Base-by-base conservation (phyloP, 2,113 vertebrate species). In the Thryonomys swinderianus region DNA sequence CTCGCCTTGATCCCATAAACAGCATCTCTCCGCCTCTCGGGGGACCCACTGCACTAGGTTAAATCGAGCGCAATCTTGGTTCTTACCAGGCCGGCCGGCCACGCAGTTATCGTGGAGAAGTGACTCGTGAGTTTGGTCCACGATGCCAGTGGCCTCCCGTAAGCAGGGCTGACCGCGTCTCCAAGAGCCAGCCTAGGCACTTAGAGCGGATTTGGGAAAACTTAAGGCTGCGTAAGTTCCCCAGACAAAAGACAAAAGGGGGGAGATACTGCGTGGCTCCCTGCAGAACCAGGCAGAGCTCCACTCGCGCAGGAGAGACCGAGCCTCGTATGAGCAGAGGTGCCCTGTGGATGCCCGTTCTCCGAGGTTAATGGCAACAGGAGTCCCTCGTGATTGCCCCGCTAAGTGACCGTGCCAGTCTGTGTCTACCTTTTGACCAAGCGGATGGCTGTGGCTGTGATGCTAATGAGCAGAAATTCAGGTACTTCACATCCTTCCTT, bases 51-150 rank as follows among this genome's bases (percentile, higher is more conserved):
- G 94, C 92, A 95, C 94, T 96, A 94, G 95, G 98, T 98, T 97
- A 98, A 98, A 98, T 98, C 97, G 98, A 98, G 97, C 97, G 96
- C 96, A 97, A 97, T 94, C 97, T 96, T 95, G 96, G 95, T 89
- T 97, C 96, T 98, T 98, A 98, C 98, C 96, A 91, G 96, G 83
- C 74, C 95, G 87, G 85, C 98, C 96, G 95, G 96, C 97, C 91
- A 1, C 25, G 97, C 94, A 95, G 96, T 95, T 90, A 96, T 91
- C 95, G 96, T 88, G 88, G 93, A 96, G 96, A 96, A 98, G 95
- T 97, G 98, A 98, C 98, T 98, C 95, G 97, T 95, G 93, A 96
- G 92, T 97, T 97, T 97, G 97, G 97, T 98, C 98, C 97, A 98
- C 95, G 93, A 96, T 96, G 96, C 93, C 96, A 94, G 83, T 37